A percentile compares a stretch with the other conserved stretches of the same genome.
These are phyloP conservation scores for Paramisgurnus dabryanus DNA, from an alignment of 2,113 vertebrate genomes.

Conservation along the genomic window DNA sequence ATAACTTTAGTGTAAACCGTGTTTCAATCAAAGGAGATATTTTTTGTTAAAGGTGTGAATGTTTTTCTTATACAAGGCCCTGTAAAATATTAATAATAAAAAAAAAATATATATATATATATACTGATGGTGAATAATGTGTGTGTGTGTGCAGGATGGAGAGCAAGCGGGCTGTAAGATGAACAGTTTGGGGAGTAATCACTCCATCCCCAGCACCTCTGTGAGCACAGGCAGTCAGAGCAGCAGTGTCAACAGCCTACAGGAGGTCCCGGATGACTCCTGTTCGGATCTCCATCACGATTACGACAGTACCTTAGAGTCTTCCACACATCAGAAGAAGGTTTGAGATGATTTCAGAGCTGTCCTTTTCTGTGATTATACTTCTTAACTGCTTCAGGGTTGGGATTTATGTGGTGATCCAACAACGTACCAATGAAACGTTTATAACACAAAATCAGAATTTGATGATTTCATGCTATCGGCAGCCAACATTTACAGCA, in stretches of 20 bases:
- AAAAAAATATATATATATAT: no score
- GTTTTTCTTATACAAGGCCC: not conserved
- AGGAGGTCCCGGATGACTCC: slow-evolving; percentile 93
- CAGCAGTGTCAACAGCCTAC: slow-evolving; percentile 98
- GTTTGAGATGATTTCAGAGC: slow-evolving; percentile 66
- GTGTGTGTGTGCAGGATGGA: slow-evolving; percentile 78
- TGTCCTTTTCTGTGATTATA: not conserved
- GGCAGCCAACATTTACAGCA: no score
- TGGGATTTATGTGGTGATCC: no score
- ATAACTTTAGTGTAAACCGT: no score
- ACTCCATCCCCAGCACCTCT: slow-evolving; percentile 94
- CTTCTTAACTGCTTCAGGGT: no score
- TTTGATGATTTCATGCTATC: no score
- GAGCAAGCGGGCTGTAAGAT: slow-evolving; percentile 90
- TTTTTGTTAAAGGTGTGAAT: no score
- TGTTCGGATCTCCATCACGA: slow-evolving; percentile 87
- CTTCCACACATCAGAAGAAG: slow-evolving; percentile 86
- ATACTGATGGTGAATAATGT: not conserved
- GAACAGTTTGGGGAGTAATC: slow-evolving; percentile 98
- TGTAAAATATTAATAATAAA: not conserved
- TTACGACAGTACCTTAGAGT: slow-evolving; percentile 82
- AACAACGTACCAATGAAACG: no score
- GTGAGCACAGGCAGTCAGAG: slow-evolving; percentile 95
- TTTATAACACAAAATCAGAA: no score
- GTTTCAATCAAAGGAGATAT: no score